Percentiles rank a stretch among this genome's conserved stretches.
phyloP scores from a whole-genome alignment of 2,888 invertebrate genomes.

The Trachelus troglodyta region DNA sequence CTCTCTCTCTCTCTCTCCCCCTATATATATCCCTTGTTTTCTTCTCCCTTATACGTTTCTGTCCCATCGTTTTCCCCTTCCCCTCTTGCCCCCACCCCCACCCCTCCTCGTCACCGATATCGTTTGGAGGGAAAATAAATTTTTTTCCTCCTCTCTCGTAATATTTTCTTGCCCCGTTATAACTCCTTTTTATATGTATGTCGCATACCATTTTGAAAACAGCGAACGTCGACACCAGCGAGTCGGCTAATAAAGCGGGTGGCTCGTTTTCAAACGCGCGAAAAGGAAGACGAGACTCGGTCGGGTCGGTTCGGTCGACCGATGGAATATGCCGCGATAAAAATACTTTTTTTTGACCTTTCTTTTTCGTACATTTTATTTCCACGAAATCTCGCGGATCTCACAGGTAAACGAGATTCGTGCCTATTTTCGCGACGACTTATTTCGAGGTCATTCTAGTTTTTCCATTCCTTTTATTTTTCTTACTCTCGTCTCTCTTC shows the following conservation, averaged over 20 bases:
- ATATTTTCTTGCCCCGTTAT: background rate
- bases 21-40: background rate
- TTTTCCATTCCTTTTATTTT: background rate
- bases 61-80: background rate
- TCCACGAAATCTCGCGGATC: background rate
- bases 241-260: background rate
- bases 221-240: background rate
- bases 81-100: accelerated
- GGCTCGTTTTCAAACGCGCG: background rate
- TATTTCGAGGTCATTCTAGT: background rate
- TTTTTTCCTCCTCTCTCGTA: background rate
- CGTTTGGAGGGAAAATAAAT: background rate
- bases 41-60: background rate
- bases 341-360: background rate
- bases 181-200: background rate
- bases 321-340: slow-evolving; percentile 1
- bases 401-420: background rate
- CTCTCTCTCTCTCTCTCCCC: background rate
- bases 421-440: background rate
- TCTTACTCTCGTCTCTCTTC: background rate
- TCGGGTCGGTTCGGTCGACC: background rate
- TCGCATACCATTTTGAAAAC: background rate
- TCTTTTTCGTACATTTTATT: background rate
- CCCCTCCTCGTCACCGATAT: no score
- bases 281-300: background rate